These are phyloP conservation scores for Steinernema hermaphroditum DNA, from an alignment of 2,888 invertebrate genomes.

Conservation along the genomic window DNA sequence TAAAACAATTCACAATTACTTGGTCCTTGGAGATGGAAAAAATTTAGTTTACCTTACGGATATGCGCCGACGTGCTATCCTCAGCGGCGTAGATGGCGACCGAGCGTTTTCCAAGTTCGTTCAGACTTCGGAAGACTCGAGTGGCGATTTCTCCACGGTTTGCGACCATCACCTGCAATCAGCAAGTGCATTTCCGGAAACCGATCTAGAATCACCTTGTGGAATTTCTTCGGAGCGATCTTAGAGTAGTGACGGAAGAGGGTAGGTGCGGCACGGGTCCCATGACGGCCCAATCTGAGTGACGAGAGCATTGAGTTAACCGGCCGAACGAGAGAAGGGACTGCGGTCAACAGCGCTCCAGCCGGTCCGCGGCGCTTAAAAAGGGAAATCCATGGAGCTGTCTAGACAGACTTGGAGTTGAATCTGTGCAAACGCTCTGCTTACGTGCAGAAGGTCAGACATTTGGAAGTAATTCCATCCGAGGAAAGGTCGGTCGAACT, in stretches of 20 bases:
- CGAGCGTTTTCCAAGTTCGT: constrained; percentile 85
- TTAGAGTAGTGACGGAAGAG: background rate
- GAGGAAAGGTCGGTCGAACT: too few species aligned
- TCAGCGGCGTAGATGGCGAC: constrained; percentile 91
- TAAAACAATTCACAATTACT: constrained; percentile 26
- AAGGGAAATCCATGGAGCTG: too few species aligned
- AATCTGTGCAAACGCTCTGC: too few species aligned
- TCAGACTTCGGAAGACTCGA: constrained; percentile 93
- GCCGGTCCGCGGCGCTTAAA: too few species aligned
- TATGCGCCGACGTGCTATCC: constrained; percentile 32
- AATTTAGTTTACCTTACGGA: background rate
- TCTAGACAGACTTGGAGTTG: too few species aligned
- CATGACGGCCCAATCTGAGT: background rate
- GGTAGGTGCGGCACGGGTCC: background rate
- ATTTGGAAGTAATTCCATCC: too few species aligned
- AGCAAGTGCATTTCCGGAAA: too few species aligned
- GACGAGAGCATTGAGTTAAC: background rate
- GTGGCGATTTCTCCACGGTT: constrained; percentile 77
- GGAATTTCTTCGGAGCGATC: too few species aligned
- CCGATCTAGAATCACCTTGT: too few species aligned
- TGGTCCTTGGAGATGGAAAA: background rate
- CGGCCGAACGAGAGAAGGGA: too few species aligned
- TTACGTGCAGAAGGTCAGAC: too few species aligned
- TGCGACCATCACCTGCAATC: background rate
- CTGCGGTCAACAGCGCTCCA: too few species aligned